Conservation (phyloP, 2,113 vertebrate genomes). For the Salvelinus sp. region DNA sequence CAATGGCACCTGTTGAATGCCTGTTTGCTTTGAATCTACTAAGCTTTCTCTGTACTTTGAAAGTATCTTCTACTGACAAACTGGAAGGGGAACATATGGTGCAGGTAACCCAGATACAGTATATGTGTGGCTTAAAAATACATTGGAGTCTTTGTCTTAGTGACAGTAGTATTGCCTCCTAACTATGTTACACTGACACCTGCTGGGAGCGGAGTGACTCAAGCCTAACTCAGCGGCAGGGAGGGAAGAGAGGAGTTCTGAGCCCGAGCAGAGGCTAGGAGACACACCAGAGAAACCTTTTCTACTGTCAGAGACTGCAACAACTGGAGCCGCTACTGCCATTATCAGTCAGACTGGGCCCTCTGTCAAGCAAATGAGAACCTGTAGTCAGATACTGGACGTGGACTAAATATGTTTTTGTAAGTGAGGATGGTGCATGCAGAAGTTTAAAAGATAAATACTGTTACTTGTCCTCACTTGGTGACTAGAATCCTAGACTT, state of each 20-base stretch:
- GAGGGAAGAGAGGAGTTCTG: slow-evolving; percentile 3
- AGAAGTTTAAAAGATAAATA: slow-evolving; percentile 64
- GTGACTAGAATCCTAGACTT: slow-evolving; percentile 62
- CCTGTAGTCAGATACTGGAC: not conserved
- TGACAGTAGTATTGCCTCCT: slow-evolving; percentile 33
- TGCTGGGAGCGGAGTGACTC: slow-evolving; percentile 68
- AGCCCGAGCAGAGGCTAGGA: not conserved
- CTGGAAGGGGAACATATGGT: not conserved
- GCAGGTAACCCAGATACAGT: not conserved
- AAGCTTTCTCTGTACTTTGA: not conserved
- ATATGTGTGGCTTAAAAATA: not conserved
- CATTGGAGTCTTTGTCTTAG: slow-evolving; percentile 18
- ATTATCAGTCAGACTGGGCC: not conserved
- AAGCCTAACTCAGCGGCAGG: slow-evolving; percentile 30
- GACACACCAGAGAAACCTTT: not conserved
- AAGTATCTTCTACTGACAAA: not conserved
- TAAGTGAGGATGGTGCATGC: slow-evolving; percentile 23
- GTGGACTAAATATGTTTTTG: too few species aligned
- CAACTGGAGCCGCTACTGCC: not conserved
- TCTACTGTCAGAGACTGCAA: not conserved
- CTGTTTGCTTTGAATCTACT: not conserved
- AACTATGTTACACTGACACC: slow-evolving; percentile 75
- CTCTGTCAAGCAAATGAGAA: not conserved
- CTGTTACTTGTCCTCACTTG: slow-evolving; percentile 56
- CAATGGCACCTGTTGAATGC: slow-evolving; percentile 32